These are phyloP conservation scores for Iguana delicatissima DNA, from an alignment of 2,797 vertebrate species.

Conservation along the genomic window DNA sequence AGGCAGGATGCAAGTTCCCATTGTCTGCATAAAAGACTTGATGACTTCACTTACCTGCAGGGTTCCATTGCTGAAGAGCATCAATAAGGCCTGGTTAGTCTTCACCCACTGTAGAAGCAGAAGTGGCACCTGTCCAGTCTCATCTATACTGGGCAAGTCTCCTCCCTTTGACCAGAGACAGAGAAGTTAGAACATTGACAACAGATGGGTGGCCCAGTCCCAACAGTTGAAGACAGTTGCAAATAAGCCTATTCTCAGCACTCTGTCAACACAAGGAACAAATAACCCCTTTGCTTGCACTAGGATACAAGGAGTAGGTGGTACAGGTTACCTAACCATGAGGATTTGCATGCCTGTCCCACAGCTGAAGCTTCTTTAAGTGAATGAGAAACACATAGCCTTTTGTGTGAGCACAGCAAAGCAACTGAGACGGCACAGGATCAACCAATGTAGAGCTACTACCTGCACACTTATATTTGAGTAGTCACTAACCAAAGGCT, in stretches of 20 bases:
- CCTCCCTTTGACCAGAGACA: constrained; percentile 85
- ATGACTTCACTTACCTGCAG: constrained; percentile 86
- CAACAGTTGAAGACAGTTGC: background rate
- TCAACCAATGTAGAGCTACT: background rate
- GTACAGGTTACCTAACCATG: background rate
- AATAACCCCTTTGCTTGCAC: background rate
- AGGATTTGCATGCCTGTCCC: background rate
- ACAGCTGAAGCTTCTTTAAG: background rate
- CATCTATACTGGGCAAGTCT: constrained; percentile 87
- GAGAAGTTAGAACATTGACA: constrained; percentile 21
- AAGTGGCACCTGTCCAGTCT: constrained; percentile 73
- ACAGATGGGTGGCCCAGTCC: background rate
- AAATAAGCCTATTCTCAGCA: background rate
- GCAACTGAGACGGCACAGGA: background rate
- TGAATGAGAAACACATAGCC: background rate
- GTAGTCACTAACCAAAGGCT: background rate
- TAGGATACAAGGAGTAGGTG: background rate
- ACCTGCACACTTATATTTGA: background rate
- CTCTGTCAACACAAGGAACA: background rate
- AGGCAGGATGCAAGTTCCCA: background rate
- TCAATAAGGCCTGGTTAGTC: constrained; percentile 95
- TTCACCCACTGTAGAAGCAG: constrained; percentile 98
- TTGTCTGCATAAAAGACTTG: background rate
- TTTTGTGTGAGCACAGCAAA: background rate
- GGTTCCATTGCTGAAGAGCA: constrained; percentile 96